Base-by-base conservation (phyloP, 2,113 vertebrate species). In the Lipophrys pholis region DNA sequence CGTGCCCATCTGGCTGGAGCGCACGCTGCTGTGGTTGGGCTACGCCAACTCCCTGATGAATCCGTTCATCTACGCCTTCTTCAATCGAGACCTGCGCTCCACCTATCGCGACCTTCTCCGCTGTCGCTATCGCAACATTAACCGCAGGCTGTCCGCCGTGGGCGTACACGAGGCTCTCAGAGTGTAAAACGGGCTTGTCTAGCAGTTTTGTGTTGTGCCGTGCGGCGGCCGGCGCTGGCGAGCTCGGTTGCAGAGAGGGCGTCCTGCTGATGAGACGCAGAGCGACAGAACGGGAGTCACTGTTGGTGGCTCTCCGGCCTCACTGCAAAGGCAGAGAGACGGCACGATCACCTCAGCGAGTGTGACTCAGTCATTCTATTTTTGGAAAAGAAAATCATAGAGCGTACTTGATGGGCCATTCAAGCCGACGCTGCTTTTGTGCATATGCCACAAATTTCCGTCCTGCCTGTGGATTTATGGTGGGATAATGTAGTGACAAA, bases 1-100 rank as follows among this genome's bases (percentile, higher is more conserved):
- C n/a, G 88, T 95, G 63, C 94, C 94, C 64, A 92, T 94, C 57
- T 94, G 94, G 94, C 82, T 95, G 77, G 94, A 95, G 85, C 90
- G 94, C 76, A 93, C 87, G 8, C 88, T 95, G 48, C 89, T 95
- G 36, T 95, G 94, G 94, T 79, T 95, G 5, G 94, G 94, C 41
- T 95, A 95, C 5, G 92, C 94, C 69, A 95, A 95, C 90, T 95
- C 94, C 11, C 85, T 95, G 36, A 94, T 95, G 92, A 95, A 95
- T 80, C 94, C 94, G 21, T 94, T 95, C 73, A 95, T 95, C 69
- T 95, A 95, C 7, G 94, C 94, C 85, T 95, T 94, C 84, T 95
- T 95, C 80, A 95, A 95, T 78, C 90, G 94, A 9, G 94, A 94
- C 84, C 88, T 95, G 76, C 92, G 94, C 60, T 94, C 94, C 56